A percentile compares a stretch with the other conserved stretches of the same genome.
Conservation (phyloP, 2,113 vertebrate genomes). For the Noctilio leporinus region DNA sequence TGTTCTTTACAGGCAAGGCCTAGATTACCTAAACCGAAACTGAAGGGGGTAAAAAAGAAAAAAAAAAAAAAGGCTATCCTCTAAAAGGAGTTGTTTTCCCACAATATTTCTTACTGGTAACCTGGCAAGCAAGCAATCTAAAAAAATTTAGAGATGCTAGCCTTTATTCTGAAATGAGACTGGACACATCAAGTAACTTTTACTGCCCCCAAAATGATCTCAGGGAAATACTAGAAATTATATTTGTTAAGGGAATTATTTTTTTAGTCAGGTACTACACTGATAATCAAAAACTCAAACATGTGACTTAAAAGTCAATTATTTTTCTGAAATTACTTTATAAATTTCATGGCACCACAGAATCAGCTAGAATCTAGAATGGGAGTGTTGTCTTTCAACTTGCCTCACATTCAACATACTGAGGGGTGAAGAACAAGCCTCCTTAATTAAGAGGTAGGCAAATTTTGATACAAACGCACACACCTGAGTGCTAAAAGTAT, state of each 20-base stretch:
- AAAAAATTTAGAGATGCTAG: too few relatives aligned
- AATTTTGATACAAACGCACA: constrained; percentile 73
- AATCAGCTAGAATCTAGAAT: constrained; percentile 45
- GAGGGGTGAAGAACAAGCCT: constrained; percentile 68
- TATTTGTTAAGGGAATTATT: too few relatives aligned
- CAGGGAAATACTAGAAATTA: too few relatives aligned
- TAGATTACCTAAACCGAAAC: constrained; percentile 68
- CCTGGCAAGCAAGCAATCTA: too few relatives aligned
- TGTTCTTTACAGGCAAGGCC: constrained; percentile 71
- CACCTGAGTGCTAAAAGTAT: constrained; percentile 73
- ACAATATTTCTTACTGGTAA: too few relatives aligned
- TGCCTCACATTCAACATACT: constrained; percentile 55
- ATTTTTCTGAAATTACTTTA: constrained; percentile 59
- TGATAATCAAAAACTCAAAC: constrained; percentile 68
- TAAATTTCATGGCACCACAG: constrained; percentile 67
- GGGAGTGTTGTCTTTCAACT: constrained; percentile 66
- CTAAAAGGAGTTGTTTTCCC: constrained; percentile 67
- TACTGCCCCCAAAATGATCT: too few relatives aligned
- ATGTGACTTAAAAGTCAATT: constrained; percentile 70
- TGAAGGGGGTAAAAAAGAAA: too few relatives aligned
- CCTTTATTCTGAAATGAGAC: too few relatives aligned
- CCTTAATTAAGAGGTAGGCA: constrained; percentile 66
- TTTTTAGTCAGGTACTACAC: constrained; percentile 66
- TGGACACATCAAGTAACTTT: too few relatives aligned
- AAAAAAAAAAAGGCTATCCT: constrained; percentile 58